A percentile compares a stretch with the other conserved stretches of the same genome.
Evolutionary conservation across 2,113 vertebrate species (phyloP).

Genomic region (Cheilinus undulatus): DNA sequence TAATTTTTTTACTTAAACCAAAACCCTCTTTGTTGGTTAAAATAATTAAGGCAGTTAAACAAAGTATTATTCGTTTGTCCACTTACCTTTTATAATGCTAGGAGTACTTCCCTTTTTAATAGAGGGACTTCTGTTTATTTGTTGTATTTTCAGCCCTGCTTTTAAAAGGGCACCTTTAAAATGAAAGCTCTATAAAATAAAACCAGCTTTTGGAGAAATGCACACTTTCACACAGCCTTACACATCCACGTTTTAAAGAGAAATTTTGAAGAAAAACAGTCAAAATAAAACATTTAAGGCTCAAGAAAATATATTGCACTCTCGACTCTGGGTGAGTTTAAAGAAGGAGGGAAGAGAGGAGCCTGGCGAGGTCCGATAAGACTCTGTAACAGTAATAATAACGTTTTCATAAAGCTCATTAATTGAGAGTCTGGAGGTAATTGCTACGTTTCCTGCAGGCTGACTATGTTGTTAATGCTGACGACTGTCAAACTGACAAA

Average conservation of each 20-base stretch:
- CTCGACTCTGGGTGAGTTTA: conserved; percentile 65
- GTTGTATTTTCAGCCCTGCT: conserved; percentile 32
- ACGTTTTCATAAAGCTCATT: conserved; percentile 84
- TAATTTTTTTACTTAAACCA: background rate
- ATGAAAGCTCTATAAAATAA: conserved; percentile 41
- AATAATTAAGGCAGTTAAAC: background rate
- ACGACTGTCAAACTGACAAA: conserved; percentile 86
- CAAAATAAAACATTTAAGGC: conserved; percentile 48
- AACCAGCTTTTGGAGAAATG: conserved; percentile 32
- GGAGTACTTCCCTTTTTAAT: conserved; percentile 6
- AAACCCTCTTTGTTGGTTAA: background rate
- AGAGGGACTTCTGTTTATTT: conserved; percentile 39
- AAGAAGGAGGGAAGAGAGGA: conserved; percentile 64
- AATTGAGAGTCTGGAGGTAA: conserved; percentile 86
- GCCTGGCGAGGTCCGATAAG: conserved; percentile 85
- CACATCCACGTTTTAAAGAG: background rate
- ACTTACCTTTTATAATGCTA: conserved; percentile 15
- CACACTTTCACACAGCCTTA: no score
- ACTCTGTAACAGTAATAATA: conserved; percentile 82
- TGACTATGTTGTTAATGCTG: conserved; percentile 82
- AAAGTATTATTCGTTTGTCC: conserved; percentile 4
- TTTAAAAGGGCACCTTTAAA: conserved; percentile 64
- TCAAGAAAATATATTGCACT: conserved; percentile 72
- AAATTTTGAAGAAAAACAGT: conserved; percentile 17
- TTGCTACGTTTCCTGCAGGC: conserved; percentile 83